Evolutionary conservation across 2,888 invertebrate genomes (phyloP), one percentile per base, ranked within the genome.

Genomic region (Noctua comes): DNA sequence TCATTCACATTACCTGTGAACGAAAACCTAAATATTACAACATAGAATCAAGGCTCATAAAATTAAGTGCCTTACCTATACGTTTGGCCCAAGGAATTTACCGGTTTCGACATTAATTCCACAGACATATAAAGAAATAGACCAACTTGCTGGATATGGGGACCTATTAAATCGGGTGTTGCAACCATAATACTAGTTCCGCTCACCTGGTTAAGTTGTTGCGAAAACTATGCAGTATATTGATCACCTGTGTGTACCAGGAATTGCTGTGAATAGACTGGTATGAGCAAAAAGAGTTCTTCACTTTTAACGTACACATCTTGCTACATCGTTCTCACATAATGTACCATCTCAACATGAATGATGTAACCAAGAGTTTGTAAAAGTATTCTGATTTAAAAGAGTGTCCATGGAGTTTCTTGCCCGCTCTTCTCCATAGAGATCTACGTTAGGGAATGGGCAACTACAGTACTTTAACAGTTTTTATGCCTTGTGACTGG

Each of bases 151-250:
- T 62, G 27, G 57, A 24, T 24, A 57, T 65, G 31, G 83, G 31
- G 64, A 72, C 79, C 79, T 71, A 16, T 79, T 84, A 46, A 83
- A 59, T 68, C 72, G 18, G n/a, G 57, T 84, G 57, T 73, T 1
- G 79, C 64, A 82, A 82, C 59, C 27, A 13, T n/a, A 68, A 79
- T 83, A 83, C 84, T 46, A 66, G 65, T 82, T 82, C 79, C 82
- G 84, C 65, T 84, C 79, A 70, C 82, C 84, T 83, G 31, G 43
- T 48, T 21, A 31, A 21, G 10, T 46, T 27, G 57, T 82, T 82
- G 51, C 79, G 73, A 84, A 77, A 82, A n/a, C 65, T 59, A 3
- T 62, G 16, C 62, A 82, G 68, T 62, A 76, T 59, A 79, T 79
- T 81, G 40, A 79, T 79, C 31, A 59, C 13, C 10, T 73, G 31